Evolutionary conservation across 2,888 invertebrate genomes (phyloP), one percentile per base, ranked within the genome.

Genomic region (Tryphoninae sp.): DNA sequence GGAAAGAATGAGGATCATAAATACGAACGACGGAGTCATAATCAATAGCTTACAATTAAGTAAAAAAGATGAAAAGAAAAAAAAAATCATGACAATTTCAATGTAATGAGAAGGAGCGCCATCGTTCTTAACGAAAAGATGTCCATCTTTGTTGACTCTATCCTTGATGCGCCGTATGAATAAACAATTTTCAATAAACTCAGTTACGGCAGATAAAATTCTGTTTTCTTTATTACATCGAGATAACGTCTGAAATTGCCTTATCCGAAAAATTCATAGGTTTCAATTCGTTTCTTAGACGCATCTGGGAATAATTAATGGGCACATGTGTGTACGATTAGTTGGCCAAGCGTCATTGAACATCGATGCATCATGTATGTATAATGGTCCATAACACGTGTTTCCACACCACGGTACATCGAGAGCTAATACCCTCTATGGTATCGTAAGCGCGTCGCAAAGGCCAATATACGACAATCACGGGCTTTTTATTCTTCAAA

Each of bases 301-400:
- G 16, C 16, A 22, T 19, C 49, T 49, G 68, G 33, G 8, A 26
- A 75, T 75, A 76, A 89, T 89, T 89, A 86, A 89, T 88, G 87
- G 85, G 82, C 87, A 78, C 88, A 86, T 86, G 86, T 87, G 86
- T 69, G 78, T 74, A 62, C 77, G 85, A 87, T 88, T 86, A 81
- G 86, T 81, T 86, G 88, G 84, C 86, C 73, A 59, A 40, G 62
- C 69, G 67, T 73, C 61, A 80, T 58, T 55, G 65, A 67, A 53
- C 68, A 76, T 68, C 76, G 76, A 68, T 68, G 68, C 76, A 62
- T 69, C 42, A 69, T 55, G 19, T 55, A 7, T 26, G 42, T 59
- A 67, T 67, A 76, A 76, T 76, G 51, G 68, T 68, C 49, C 9
- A n/a, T 53, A 79, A 84, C 84, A 84, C 81, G 81, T 84, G 83